Base-by-base conservation (phyloP, 2,888 invertebrate genomes). In the Bugulina stolonifera region DNA sequence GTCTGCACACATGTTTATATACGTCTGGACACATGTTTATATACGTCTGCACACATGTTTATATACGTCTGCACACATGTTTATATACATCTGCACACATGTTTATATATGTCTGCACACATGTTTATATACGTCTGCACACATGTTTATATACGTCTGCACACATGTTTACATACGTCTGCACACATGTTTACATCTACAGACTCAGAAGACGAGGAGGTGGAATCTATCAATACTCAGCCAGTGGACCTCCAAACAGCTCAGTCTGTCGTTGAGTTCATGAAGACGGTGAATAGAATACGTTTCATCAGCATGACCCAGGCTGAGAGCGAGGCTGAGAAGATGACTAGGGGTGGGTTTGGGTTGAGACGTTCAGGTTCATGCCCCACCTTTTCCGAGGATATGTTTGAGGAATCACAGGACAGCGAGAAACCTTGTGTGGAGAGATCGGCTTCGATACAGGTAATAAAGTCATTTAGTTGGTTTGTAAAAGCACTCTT, bases 191-290 rank as follows among this genome's bases (percentile, higher is more conserved):
- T n/a, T n/a, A n/a, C n/a, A n/a, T 32, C 18, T 64, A 5, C 29
- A 72, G 72, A 72, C 54, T 35, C 72, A 3, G 64, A 57, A 27
- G 72, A 72, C 34, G 72, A 72, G 27, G 72, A 72, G 32, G 72
- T 72, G 35, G 32, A 29, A 22, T 55, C 55, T 35, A 72, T 72
- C 35, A 72, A 57, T 32, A 2, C 23, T 22, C 58, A 55, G 35
- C 58, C 55, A 22, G n/a, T 29, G 25, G 58, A 43, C 58, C n/a
- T 35, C 18, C 14, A 29, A 34, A 81, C 81, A 0, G 81, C 81
- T 0, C 79, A 81, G 73, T 82, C 82, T 1, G 81, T 83, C 23
- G 76, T 78, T 27, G 79, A 80, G 69, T 81, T 82, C 73, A 81
- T 81, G 80, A 78, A 77, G 70, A 78, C 77, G 71, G 79, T 81